Base-by-base conservation (phyloP, 2,113 vertebrate genomes). In the Macrotis lagotis region DNA sequence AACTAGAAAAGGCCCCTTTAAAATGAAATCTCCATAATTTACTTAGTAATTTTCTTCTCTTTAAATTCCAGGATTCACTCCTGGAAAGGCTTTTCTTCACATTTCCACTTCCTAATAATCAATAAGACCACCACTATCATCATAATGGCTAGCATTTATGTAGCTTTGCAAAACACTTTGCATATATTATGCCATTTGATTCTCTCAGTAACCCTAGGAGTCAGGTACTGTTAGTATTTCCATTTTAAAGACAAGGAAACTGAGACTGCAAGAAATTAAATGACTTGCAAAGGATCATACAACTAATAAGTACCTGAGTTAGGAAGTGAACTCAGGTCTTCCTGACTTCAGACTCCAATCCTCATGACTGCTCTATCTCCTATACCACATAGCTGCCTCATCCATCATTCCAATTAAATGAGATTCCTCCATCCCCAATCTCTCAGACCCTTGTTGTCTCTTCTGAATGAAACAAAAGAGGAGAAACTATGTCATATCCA, bases 151-250 rank as follows among this genome's bases (percentile, higher is more conserved):
- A 37, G 59, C 59, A 66, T 66, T 37, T n/a, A 74, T 74, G 59
- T 74, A 74, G 37, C 1, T 31, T 55, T 93, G 55, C 92, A 8
- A 90, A 91, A 1, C 3, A 0, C 90, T 91, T 22, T 89, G 92
- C 91, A 93, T 97, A 92, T 95, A 92, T 97, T 95, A 97, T 97
- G 93, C 97, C 96, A 98, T 96, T 97, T 98, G 98, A 98, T 96
- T 98, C 97, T 98, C 98, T 98, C 97, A 74, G 5, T 97, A 98
- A 98, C 98, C 95, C 92, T 44, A 94, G 97, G 97, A 96, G 97
- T 98, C 97, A 96, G 97, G 93, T 96, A 96, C 98, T 97, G 97
- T 98, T 55, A 51, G 97, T 97, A 98, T 97, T 98, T 98, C 98
- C 98, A 98, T 98, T 98, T 98, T 98, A 98, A 98, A 98, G 88